phyloP scores from a whole-genome alignment of 1,140 invertebrate species.

The Prorops nasuta region DNA sequence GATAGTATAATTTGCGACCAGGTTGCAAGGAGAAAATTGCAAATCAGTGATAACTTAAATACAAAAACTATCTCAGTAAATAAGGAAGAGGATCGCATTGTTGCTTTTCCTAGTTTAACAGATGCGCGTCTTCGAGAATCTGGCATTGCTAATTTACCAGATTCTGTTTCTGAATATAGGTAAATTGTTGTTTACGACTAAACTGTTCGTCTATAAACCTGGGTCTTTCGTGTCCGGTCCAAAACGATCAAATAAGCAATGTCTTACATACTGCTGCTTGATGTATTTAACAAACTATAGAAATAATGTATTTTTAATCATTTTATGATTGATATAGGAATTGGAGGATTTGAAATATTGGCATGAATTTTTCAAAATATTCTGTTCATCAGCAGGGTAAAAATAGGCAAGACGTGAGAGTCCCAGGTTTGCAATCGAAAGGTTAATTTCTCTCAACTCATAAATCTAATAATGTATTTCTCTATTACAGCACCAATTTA shows the following conservation, averaged over 20 bases:
- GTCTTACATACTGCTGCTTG: neutral
- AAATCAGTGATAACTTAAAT: constrained; percentile 1
- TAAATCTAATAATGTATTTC: constrained; percentile 14
- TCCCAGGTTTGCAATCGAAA: too few relatives aligned
- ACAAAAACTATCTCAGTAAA: constrained; percentile 6
- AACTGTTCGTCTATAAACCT: too few relatives aligned
- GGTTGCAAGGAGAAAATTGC: constrained; percentile 3
- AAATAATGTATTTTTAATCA: neutral
- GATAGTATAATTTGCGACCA: constrained; percentile 29
- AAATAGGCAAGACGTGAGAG: too few relatives aligned
- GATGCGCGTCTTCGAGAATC: constrained; percentile 33
- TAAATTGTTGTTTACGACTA: constrained; percentile 16
- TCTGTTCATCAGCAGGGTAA: too few relatives aligned
- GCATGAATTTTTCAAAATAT: too few relatives aligned
- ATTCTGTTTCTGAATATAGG: constrained; percentile 28
- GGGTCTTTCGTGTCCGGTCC: too few relatives aligned
- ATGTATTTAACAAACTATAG: neutral
- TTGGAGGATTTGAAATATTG: too few relatives aligned
- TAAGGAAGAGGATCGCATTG: constrained; percentile 17
- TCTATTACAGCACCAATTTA: constrained; percentile 35
- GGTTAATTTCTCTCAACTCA: too few relatives aligned
- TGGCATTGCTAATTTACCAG: constrained; percentile 33
- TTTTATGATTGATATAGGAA: neutral
- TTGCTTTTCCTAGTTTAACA: constrained; percentile 41
- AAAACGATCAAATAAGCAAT: too few relatives aligned